Evolutionary conservation across 2,797 vertebrate genomes (phyloP).

Genomic region (Crax fasciolata): DNA sequence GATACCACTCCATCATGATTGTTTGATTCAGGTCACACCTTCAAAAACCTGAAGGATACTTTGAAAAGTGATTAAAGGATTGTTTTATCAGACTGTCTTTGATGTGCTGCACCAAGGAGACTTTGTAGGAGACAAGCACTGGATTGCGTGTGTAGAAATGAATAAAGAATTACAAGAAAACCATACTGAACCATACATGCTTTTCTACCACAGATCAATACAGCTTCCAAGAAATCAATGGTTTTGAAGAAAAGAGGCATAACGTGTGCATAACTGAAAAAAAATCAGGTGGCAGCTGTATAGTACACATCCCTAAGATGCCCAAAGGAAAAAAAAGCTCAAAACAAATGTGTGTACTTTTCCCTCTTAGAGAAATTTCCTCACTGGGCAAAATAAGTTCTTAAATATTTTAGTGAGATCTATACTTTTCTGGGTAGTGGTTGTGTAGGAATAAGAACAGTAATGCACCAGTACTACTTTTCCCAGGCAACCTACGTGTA

Average conservation of each 20-base stretch:
- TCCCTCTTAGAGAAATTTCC: not conserved
- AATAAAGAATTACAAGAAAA: constrained; percentile 8
- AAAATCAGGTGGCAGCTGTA: not conserved
- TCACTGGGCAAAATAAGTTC: not conserved
- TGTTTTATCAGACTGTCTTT: not conserved
- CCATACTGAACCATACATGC: not conserved
- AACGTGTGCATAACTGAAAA: not conserved
- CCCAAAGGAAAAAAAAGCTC: not conserved
- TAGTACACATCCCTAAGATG: not conserved
- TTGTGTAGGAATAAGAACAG: not conserved
- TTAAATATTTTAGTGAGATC: not conserved
- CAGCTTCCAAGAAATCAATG: not conserved
- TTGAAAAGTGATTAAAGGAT: not conserved
- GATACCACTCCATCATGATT: not conserved
- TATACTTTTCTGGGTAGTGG: not conserved
- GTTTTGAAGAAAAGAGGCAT: not conserved
- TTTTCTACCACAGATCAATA: not conserved
- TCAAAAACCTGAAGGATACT: not conserved
- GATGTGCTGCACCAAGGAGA: not conserved
- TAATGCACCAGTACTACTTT: not conserved
- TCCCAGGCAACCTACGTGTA: not conserved
- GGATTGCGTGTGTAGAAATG: not conserved
- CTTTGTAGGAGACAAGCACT: not conserved
- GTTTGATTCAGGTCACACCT: constrained; percentile 3
- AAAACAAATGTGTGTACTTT: not conserved